These are phyloP conservation scores for Porites divaricata DNA, from an alignment of 92 coral and sea anemone genomes.

Conservation along the genomic window DNA sequence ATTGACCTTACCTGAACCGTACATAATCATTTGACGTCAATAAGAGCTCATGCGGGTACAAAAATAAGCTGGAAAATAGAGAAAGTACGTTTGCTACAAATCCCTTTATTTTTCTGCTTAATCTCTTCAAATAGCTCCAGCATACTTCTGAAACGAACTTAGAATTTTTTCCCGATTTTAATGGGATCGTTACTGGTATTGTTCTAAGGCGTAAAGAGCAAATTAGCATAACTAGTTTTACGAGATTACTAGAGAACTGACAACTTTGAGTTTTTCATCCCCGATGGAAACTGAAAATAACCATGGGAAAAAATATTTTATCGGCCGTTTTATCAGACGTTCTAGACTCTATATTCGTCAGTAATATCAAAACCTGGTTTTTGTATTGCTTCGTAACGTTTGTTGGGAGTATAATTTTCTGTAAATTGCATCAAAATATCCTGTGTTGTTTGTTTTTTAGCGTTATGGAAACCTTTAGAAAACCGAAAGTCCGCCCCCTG, in stretches of 20 bases:
- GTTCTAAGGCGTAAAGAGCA: neutral
- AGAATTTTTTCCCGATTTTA: neutral
- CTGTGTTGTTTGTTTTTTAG: conserved; percentile 16
- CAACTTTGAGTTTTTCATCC: conserved; percentile 25
- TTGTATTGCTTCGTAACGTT: neutral
- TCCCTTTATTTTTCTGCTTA: neutral
- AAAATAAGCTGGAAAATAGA: conserved; percentile 9
- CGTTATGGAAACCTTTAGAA: conserved; percentile 50
- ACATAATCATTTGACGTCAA: conserved; percentile 46
- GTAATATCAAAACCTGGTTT: conserved; percentile 1
- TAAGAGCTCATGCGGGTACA: neutral
- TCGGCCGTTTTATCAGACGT: conserved; percentile 20
- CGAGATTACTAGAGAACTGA: conserved; percentile 45
- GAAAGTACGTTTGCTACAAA: neutral
- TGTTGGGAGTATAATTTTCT: neutral
- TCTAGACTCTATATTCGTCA: conserved; percentile 7
- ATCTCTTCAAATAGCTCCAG: neutral
- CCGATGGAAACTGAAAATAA: conserved; percentile 21
- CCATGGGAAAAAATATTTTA: conserved; percentile 2
- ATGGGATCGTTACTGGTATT: neutral
- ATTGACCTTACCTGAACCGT: conserved; percentile 62
- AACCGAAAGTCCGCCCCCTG: conserved; percentile 30
- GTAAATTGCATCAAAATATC: conserved; percentile 37
- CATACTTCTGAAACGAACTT: neutral
- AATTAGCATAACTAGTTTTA: conserved; percentile 60